Evolutionary conservation across 2,113 vertebrate species (phyloP).

Genomic region (Craseonycteris thonglongyai): DNA sequence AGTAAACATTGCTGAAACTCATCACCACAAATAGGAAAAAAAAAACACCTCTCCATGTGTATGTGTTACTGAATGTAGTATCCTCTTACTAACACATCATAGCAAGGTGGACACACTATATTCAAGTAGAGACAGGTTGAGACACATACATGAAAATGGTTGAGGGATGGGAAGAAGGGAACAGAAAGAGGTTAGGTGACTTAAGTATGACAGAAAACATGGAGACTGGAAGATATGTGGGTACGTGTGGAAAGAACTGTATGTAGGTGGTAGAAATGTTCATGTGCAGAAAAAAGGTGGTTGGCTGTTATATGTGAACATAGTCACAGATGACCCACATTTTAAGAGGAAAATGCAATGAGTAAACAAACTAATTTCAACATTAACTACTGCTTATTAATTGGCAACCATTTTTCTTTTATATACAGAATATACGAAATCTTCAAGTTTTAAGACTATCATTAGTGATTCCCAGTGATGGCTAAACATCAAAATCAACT

Average conservation of each 20-base stretch:
- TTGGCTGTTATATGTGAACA: background rate
- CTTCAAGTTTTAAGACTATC: background rate
- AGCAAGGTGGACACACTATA: background rate
- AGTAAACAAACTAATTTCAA: background rate
- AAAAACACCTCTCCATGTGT: background rate
- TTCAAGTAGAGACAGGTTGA: background rate
- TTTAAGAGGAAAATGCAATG: background rate
- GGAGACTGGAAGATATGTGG: background rate
- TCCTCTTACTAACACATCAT: background rate
- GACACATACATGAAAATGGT: background rate
- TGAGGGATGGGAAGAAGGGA: background rate
- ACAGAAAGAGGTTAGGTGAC: background rate
- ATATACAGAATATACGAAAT: background rate
- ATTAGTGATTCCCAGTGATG: background rate
- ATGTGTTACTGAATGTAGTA: background rate
- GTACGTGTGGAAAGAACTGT: background rate
- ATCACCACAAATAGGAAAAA: background rate
- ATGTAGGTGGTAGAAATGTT: background rate
- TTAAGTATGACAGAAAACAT: background rate
- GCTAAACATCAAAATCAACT: background rate
- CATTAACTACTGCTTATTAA: background rate
- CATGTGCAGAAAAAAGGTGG: background rate
- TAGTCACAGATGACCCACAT: background rate
- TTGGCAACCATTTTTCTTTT: background rate
- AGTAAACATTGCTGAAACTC: background rate